Evolutionary conservation across 2,797 vertebrate genomes (phyloP), one percentile per base, ranked within the genome.

Genomic region (Enteromius paludinosus): DNA sequence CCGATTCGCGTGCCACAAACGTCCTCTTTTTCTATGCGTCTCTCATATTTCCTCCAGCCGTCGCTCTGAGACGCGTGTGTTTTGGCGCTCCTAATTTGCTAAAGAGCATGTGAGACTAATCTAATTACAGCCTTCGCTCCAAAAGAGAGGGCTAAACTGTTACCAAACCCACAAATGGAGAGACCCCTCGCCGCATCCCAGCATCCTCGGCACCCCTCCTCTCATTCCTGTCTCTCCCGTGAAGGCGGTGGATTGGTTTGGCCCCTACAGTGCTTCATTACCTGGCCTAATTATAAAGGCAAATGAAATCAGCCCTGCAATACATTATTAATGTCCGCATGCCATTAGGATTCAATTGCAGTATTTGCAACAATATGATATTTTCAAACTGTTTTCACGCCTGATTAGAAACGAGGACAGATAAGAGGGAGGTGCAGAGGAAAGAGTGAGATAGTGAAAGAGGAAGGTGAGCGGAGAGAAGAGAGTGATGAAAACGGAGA

Each of bases 251-350:
- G 87, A 89, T 91, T 88, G 87, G 90, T 91, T 93, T 91, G 90
- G 85, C 92, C 92, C 95, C 94, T 9, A 92, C 94, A 93, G 95
- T 94, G 94, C 89, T 93, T 95, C 94, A 96, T 96, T 94, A 95
- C 94, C 95, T 85, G 89, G 87, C 88, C 94, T 95, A 94, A 97
- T 96, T 96, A 96, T 95, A 95, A 97, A 97, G 94, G 96, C 95
- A 97, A 97, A 97, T 96, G 94, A 95, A 96, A 97, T 96, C 95
- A 96, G 91, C 91, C 90, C 74, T 18, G 73, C 82, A 85, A 94
- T 94, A 92, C 93, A 95, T 94, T 93, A 95, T 95, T 95, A 95
- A 95, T 94, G 90, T 87, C 87, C 73, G 87, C 83, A 84, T 79
- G 72, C 88, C 89, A 93, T 94, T 93, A 93, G 89, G 90, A 93